These are phyloP conservation scores for Parapristionchus giblindavisi DNA, from an alignment of 2,888 invertebrate genomes.

Conservation along the genomic window DNA sequence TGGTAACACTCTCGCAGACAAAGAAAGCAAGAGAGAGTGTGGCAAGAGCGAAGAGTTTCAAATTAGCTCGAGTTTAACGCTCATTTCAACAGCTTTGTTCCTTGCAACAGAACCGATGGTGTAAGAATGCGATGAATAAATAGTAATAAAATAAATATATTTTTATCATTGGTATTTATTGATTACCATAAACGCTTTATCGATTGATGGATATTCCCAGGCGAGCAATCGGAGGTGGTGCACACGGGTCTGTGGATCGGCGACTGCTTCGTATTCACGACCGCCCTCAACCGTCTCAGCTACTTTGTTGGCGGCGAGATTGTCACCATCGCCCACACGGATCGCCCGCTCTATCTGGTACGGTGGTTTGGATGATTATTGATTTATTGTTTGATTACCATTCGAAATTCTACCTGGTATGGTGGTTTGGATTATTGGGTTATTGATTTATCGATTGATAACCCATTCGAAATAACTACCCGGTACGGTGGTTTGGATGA, in stretches of 20 bases:
- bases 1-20: too few species aligned
- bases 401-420: not conserved
- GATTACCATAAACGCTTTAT: too few species aligned
- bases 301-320: conserved; percentile 99
- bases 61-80: too few species aligned
- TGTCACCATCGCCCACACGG: conserved; percentile 95
- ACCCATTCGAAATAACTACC: too few species aligned
- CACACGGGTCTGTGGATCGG: conserved; percentile 72
- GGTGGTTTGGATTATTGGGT: not conserved
- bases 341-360: conserved; percentile 94
- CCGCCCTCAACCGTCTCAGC: conserved; percentile 93
- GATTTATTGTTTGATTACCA: not conserved
- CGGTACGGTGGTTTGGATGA: not conserved
- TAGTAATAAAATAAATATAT: too few species aligned
- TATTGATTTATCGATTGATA: too few species aligned
- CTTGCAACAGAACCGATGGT: not conserved
- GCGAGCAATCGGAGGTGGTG: conserved; percentile 63
- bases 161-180: conserved; percentile 17
- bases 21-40: too few species aligned
- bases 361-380: conserved; percentile 78
- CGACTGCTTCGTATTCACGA: conserved; percentile 99
- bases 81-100: too few species aligned
- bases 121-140: too few species aligned
- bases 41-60: too few species aligned
- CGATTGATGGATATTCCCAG: conserved; percentile 42